A percentile compares a stretch with the other conserved stretches of the same genome.
Evolutionary conservation across 2,113 vertebrate genomes (phyloP).

Genomic region (Globicephala melas): DNA sequence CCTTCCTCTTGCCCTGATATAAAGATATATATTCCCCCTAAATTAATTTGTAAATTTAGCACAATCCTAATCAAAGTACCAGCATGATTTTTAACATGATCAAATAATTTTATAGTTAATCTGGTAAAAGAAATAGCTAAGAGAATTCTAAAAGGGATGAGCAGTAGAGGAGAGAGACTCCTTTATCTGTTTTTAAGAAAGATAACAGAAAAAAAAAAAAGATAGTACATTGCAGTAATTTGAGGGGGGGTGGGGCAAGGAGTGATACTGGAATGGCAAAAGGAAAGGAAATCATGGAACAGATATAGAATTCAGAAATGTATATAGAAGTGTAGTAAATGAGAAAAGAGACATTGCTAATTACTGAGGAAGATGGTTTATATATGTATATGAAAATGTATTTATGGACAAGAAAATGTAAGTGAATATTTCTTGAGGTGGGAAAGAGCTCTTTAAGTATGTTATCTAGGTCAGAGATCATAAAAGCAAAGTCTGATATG

Average conservation of each 20-base stretch:
- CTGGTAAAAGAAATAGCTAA: not conserved
- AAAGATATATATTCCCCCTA: not conserved
- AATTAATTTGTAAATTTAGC: not conserved
- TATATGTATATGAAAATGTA: not conserved
- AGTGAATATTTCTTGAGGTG: not conserved
- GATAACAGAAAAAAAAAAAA: not conserved
- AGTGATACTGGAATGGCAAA: not conserved
- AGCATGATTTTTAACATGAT: not conserved
- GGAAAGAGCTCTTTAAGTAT: not conserved
- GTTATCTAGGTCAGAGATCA: conserved; percentile 14
- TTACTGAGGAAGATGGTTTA: not conserved
- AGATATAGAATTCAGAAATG: not conserved
- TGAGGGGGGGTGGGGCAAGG: not conserved
- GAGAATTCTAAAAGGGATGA: not conserved
- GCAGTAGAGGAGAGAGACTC: not conserved
- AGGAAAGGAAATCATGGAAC: not conserved
- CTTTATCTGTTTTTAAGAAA: not conserved
- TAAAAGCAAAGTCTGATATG: not conserved
- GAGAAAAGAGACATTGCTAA: not conserved
- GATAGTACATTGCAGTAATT: not conserved
- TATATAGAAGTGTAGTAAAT: not conserved
- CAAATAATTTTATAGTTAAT: conserved; percentile 2
- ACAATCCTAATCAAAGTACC: not conserved
- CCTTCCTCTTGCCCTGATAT: not conserved
- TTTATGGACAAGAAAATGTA: not conserved